Evolutionary conservation across 1,140 invertebrate genomes (phyloP).

Genomic region (Ceratitis capitata): DNA sequence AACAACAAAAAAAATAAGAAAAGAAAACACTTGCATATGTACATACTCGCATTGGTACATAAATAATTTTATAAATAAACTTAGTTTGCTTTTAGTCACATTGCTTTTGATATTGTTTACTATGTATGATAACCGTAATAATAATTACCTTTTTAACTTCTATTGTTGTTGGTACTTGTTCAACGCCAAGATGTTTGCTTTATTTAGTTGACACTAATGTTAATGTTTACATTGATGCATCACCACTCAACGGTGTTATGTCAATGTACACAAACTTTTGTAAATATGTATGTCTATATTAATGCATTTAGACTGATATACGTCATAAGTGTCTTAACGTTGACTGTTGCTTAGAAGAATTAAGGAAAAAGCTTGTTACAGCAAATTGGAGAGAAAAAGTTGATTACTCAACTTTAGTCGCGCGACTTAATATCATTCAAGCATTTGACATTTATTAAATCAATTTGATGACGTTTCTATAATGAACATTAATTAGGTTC

Average conservation of each 20-base stretch:
- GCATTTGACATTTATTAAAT: slow-evolving; percentile 23
- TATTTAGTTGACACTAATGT: background rate
- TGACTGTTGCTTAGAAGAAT: background rate
- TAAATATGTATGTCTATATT: background rate
- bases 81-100: background rate
- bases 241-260: background rate
- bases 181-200: background rate
- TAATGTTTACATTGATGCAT: slow-evolving; percentile 10
- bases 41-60: too few species aligned
- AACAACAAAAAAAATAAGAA: too few species aligned
- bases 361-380: background rate
- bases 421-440: background rate
- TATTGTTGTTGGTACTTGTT: background rate
- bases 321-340: slow-evolving; percentile 1
- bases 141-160: background rate
- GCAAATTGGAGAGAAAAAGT: background rate
- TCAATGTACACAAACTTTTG: background rate
- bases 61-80: too few species aligned
- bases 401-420: background rate
- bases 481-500: background rate
- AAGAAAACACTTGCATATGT: too few species aligned
- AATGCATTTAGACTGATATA: background rate
- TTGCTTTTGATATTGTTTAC: background rate
- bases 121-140: slow-evolving; percentile 2
- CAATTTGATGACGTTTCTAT: background rate